These are phyloP conservation scores for Pseudochirops cupreus DNA, from an alignment of 2,797 vertebrate species.

Conservation along the genomic window DNA sequence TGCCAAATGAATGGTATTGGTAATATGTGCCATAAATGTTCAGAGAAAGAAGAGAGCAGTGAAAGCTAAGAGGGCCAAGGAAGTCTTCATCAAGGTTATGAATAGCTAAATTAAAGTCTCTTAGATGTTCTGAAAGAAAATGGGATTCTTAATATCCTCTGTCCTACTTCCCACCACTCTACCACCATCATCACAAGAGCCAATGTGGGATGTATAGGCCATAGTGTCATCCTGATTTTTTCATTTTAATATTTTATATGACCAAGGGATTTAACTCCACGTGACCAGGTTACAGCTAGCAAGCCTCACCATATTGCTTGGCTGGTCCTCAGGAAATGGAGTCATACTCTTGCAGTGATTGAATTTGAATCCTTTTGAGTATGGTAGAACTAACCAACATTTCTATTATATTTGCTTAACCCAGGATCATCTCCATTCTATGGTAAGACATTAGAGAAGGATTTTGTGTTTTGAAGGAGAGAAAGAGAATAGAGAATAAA, in stretches of 20 bases:
- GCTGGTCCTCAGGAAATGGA: background rate
- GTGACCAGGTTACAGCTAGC: background rate
- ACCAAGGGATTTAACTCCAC: background rate
- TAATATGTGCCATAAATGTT: background rate
- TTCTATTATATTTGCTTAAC: background rate
- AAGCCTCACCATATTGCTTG: background rate
- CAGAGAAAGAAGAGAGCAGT: background rate
- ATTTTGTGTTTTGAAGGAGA: too few relatives aligned
- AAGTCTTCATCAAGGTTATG: background rate
- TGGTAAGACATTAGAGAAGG: background rate
- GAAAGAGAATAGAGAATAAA: background rate
- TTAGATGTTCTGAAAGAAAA: background rate
- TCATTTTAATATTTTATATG: background rate
- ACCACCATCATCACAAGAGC: background rate
- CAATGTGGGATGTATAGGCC: background rate
- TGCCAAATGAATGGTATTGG: background rate
- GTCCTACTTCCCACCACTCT: background rate
- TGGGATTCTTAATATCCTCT: background rate
- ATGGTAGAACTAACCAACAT: background rate
- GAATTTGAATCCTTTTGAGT: background rate
- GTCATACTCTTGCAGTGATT: background rate
- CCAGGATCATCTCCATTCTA: background rate
- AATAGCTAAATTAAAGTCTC: background rate
- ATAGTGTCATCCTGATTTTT: background rate
- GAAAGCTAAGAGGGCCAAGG: background rate